Evolutionary conservation across 2,113 vertebrate genomes (phyloP), one percentile per base, ranked within the genome.

Genomic region (Delphinus delphis): DNA sequence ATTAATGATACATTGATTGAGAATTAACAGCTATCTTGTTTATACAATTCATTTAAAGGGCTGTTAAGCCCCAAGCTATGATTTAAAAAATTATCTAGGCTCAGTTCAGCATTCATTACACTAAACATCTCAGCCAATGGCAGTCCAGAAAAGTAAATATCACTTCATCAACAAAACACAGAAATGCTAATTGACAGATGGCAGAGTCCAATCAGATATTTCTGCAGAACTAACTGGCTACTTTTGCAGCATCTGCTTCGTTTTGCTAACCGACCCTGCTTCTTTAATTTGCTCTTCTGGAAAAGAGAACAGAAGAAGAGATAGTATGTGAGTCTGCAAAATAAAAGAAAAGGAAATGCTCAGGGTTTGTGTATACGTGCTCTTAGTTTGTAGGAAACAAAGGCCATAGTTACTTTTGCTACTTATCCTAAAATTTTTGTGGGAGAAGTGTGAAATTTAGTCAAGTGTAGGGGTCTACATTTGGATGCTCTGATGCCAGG

Each of bases 1-100:
- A 97, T 97, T 98, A 96, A 97, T 95, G 90, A 93, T 68, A 96
- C 90, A 96, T 92, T 96, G 93, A 97, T 98, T 96, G 95, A 95
- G 71, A 97, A 96, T 97, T 97, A 98, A 98, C 96, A 96, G 86
- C 94, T 96, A 95, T 98, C 87, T 98, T 97, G 80, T 96, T 98
- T 97, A 85, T 96, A 97, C 89, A 96, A 95, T 97, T 97, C 92
- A 90, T 93, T 98, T 97, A 97, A 97, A 97, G 82, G 58, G 47
- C 83, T 97, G 90, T 98, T 98, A 97, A 96, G 95, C 97, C 96
- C 63, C 96, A 97, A 98, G 96, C 96, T 96, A 97, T 73, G 93
- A 95, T 84, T 97, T 97, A 68, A 97, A 97, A 97, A 97, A 97
- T 97, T 88, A 96, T 96, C 90, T 88, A 96, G 97, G 86, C 97